Evolutionary conservation across 2,888 invertebrate species (phyloP).

Genomic region (Nymphalis urticae): DNA sequence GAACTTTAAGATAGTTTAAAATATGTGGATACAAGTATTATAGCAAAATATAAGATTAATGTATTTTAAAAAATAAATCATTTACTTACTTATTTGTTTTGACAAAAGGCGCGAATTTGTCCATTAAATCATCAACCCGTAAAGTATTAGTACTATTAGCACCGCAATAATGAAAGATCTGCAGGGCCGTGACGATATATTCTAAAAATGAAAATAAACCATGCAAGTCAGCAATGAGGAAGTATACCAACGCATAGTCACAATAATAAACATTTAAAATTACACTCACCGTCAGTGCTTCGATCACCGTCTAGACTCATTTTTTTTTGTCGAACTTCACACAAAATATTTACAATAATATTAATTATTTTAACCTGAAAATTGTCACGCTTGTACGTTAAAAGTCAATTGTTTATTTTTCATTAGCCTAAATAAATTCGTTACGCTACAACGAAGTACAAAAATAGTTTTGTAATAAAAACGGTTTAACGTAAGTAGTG

Average conservation of each 20-base stretch:
- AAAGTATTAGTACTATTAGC: constrained; percentile 60
- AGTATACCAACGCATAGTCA: constrained; percentile 64
- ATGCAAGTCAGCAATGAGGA: constrained; percentile 44
- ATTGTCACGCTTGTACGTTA: constrained; percentile 48
- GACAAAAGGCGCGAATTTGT: constrained; percentile 70
- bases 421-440: constrained; percentile 59
- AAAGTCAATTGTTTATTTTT: constrained; percentile 63
- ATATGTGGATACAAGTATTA: constrained; percentile 20
- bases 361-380: constrained; percentile 37
- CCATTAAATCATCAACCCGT: constrained; percentile 69
- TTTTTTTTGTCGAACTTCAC: constrained; percentile 40
- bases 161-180: constrained; percentile 74
- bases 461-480: constrained; percentile 63
- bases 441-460: constrained; percentile 55
- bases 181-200: constrained; percentile 68
- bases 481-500: constrained; percentile 48
- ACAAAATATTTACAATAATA: constrained; percentile 11
- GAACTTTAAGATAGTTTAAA: no score
- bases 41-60: constrained; percentile 9
- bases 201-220: constrained; percentile 62
- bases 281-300: constrained; percentile 63
- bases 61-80: constrained; percentile 5
- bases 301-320: constrained; percentile 66
- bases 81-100: constrained; percentile 72
- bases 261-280: constrained; percentile 51